Percentiles rank a stretch among this genome's conserved stretches.
These are phyloP conservation scores for Ceuthmochares aereus DNA, from an alignment of 2,113 vertebrate genomes.

Conservation along the genomic window DNA sequence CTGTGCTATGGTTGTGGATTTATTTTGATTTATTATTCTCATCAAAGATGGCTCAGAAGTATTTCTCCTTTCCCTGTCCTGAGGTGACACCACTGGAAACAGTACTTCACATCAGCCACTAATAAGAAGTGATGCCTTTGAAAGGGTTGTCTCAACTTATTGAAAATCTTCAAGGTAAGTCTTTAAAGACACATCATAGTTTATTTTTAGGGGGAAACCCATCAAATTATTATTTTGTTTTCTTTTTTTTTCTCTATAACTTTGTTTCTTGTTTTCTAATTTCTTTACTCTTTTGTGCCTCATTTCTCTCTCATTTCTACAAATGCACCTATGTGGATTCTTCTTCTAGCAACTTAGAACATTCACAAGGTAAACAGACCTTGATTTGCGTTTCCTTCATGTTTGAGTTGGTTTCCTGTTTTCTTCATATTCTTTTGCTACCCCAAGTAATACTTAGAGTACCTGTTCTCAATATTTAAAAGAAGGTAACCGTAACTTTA, in stretches of 20 bases:
- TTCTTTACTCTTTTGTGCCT: neutral
- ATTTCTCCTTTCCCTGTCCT: neutral
- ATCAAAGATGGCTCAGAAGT: neutral
- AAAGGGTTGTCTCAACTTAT: conserved; percentile 49
- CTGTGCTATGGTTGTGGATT: neutral
- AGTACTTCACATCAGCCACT: neutral
- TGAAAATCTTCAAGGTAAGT: conserved; percentile 5
- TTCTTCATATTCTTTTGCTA: neutral
- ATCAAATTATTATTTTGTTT: neutral
- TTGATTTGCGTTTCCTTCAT: neutral
- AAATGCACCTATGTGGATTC: neutral
- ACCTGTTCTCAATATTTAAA: neutral
- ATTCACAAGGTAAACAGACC: neutral
- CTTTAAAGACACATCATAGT: neutral
- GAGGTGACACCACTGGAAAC: conserved; percentile 35
- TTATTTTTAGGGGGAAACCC: neutral
- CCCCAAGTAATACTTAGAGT: neutral
- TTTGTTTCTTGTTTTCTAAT: neutral
- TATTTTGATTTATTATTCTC: conserved; percentile 18
- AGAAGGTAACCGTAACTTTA: neutral
- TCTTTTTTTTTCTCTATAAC: neutral
- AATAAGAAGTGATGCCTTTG: conserved; percentile 51
- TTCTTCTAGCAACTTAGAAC: neutral
- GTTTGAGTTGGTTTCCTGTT: neutral
- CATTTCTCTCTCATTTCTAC: neutral